Evolutionary conservation across 2,888 invertebrate species (phyloP).

Genomic region (Ophioninae sp.): DNA sequence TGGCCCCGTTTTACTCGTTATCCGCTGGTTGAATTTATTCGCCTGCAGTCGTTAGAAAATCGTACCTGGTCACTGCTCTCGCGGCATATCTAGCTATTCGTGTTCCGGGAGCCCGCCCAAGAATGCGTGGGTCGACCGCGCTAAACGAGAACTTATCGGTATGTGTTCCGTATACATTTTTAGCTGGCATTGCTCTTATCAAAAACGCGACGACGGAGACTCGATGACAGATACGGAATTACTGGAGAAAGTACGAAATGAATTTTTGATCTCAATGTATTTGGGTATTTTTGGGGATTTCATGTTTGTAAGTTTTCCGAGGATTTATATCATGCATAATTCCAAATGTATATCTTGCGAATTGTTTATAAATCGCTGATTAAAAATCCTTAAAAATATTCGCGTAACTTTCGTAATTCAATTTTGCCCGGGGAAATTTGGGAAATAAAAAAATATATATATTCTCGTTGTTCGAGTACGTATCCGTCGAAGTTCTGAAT

Average conservation of each 20-base stretch:
- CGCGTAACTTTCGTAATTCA: too few relatives aligned
- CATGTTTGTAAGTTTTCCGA: too few relatives aligned
- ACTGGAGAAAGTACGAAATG: background rate
- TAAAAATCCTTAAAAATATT: too few relatives aligned
- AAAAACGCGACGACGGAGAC: background rate
- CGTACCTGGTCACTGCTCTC: slow-evolving; percentile 34
- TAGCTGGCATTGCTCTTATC: background rate
- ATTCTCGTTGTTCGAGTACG: too few relatives aligned
- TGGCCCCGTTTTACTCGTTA: slow-evolving; percentile 44
- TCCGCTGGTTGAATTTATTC: slow-evolving; percentile 54
- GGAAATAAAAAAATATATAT: too few relatives aligned
- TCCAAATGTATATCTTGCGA: too few relatives aligned
- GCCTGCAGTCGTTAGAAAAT: slow-evolving; percentile 32
- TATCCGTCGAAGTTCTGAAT: too few relatives aligned
- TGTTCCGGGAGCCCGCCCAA: slow-evolving; percentile 52
- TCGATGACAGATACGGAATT: background rate
- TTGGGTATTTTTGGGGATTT: too few relatives aligned
- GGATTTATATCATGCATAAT: too few relatives aligned
- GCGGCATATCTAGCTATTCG: slow-evolving; percentile 49
- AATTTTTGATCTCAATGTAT: background rate
- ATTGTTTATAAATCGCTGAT: too few relatives aligned
- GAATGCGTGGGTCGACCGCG: slow-evolving; percentile 51
- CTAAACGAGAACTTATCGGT: slow-evolving; percentile 5
- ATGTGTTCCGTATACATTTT: slow-evolving; percentile 8
- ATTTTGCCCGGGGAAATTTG: too few relatives aligned